Evolutionary conservation across 2,113 vertebrate species (phyloP), one percentile per base, ranked within the genome.

Genomic region (Solea solea): DNA sequence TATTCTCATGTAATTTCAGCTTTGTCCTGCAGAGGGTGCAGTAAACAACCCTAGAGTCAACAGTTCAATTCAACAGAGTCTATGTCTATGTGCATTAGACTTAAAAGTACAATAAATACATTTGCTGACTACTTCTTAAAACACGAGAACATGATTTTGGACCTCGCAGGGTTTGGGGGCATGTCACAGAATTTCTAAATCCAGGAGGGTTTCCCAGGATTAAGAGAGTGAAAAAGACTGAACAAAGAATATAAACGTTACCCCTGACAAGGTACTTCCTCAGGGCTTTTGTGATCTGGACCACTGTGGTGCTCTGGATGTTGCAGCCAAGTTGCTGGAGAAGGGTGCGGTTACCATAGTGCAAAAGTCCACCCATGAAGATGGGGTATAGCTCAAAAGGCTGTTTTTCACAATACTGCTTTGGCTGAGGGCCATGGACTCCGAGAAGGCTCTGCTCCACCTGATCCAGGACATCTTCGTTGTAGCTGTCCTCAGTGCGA

Each of bases 381-480:
- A 98, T 96, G 13, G 97, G 96, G 78, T 98, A 98, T 48, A 99
- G 95, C 77, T 99, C 98, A 2, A 98, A 99, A 9, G 96, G 91
- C 66, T 96, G 94, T 2, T 57, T 64, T 50, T 92, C 72, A 9
- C 59, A 74, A 40, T 52, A 56, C 57, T 95, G 93, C 64, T 94
- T 81, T 2, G 86, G 94, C 76, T 93, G 89, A 0, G 97, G 97
- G 7, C 97, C 97, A 54, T 98, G 96, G 28, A 96, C 91, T 0
- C 97, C 97, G 58, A 99, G 90, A 55, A 99, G 96, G 78, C 93
- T 96, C 83, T 94, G 95, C 56, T 96, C 95, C 70, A 98, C 94
- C 83, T 99, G 98, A 83, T 99, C 98, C 78, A 99, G 83, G 27
- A 99, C 96, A 0, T 99, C 98, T 0, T 96, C 96, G 0, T 99